phyloP scores from a whole-genome alignment of 2,113 vertebrate species.

The Neolamprologus toae region DNA sequence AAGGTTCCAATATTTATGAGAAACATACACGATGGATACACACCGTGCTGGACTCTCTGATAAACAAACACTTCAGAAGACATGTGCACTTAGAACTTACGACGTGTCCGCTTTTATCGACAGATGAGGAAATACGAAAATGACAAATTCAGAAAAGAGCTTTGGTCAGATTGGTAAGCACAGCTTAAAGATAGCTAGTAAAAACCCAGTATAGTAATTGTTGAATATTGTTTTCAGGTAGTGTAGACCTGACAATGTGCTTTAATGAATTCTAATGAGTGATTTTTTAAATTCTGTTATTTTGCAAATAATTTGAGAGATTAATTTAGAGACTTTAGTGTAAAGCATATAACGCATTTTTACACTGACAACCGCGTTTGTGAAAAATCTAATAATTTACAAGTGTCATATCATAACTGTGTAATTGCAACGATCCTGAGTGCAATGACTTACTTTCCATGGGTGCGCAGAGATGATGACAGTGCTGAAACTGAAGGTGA shows the following conservation, averaged over 20 bases:
- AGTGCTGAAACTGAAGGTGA: not conserved
- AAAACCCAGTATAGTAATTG: accelerated
- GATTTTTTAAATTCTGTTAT: not conserved
- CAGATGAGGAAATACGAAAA: not conserved
- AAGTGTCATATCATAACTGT: not conserved
- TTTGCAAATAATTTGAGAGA: not conserved
- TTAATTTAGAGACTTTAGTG: not conserved
- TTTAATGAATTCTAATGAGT: not conserved
- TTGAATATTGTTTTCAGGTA: not conserved
- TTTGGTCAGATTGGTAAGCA: not conserved
- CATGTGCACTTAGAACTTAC: not conserved
- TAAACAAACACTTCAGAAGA: not conserved
- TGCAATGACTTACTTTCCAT: not conserved
- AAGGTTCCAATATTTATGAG: not conserved
- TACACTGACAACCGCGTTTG: not conserved
- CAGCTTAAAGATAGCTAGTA: not conserved
- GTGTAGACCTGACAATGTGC: not conserved
- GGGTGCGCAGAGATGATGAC: not conserved
- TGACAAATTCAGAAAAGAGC: not conserved
- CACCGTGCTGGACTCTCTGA: not conserved
- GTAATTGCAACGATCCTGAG: not conserved
- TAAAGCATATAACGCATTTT: not conserved
- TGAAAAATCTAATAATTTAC: not conserved
- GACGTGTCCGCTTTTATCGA: not conserved
- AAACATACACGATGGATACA: not conserved